Evolutionary conservation across 2,797 vertebrate genomes (phyloP), one percentile per base, ranked within the genome.

Genomic region (Serranus cabrilla): DNA sequence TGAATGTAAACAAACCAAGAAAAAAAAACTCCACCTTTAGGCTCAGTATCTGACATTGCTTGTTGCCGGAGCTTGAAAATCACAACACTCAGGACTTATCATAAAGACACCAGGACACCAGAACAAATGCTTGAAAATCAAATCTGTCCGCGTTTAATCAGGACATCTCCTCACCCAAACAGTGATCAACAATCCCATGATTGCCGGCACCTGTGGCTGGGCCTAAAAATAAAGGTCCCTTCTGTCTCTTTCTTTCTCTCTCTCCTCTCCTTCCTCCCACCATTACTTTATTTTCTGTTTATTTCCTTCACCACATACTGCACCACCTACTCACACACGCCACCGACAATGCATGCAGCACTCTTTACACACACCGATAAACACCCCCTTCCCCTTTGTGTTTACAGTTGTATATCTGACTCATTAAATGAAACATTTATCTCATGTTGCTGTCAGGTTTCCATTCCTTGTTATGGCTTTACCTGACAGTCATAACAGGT

Each of bases 301-400:
- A 87, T 89, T 86, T 79, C 59, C 76, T 52, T 50, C 70, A 74
- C 74, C 68, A 68, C 68, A 69, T 58, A 82, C 75, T 74, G 75
- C 65, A 68, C 72, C 74, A 72, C 74, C 76, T 71, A 86, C 84
- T 76, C 66, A 54, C 60, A 54, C 34, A 55, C 60, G 25, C 49
- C 40, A 71, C 46, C 45, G n/a, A 76, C 55, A 76, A 56, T 67
- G 76, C 65, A 63, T 51, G 31, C 62, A 71, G 51, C 56, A 54
- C 14, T 49, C 45, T 51, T 65, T 60, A 37, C 13, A 72, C 74
- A 74, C 76, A 59, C 42, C 1, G 42, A 75, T 20, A 76, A 77
- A 70, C 51, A 45, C 34, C 60, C 56, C 27, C 14, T 46, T 50
- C 37, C 27, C 65, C 10, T 66, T 50, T 69, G 54, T 85, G 76